Evolutionary conservation across 1,140 invertebrate species (phyloP).

Genomic region (Drosophila nikananu): DNA sequence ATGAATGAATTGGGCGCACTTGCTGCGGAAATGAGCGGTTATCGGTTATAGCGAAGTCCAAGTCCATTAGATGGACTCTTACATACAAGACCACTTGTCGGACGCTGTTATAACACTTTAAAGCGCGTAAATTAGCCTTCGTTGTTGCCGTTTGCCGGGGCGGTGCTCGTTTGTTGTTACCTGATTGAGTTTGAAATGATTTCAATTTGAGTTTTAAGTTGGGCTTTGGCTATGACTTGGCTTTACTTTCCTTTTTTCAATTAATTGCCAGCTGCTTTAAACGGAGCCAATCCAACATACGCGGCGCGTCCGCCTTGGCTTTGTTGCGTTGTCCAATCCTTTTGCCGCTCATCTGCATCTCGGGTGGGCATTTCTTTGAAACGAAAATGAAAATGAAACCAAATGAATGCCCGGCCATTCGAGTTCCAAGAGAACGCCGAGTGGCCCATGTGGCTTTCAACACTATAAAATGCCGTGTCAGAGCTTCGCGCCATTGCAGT

Average conservation of each 20-base stretch:
- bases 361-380: constrained; percentile 7
- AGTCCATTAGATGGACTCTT: constrained; percentile 49
- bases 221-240: not conserved
- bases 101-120: constrained; percentile 72
- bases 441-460: constrained; percentile 1
- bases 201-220: constrained; percentile 63
- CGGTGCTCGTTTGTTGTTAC: constrained; percentile 38
- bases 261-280: constrained; percentile 51
- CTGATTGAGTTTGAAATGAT: constrained; percentile 71
- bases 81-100: constrained; percentile 34
- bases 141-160: constrained; percentile 2
- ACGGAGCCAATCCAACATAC: constrained; percentile 34
- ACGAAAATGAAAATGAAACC: constrained; percentile 3
- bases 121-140: constrained; percentile 71
- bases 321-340: constrained; percentile 15
- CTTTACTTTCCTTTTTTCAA: constrained; percentile 59
- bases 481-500: constrained; percentile 51
- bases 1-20: constrained; percentile 27
- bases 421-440: constrained; percentile 7
- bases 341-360: constrained; percentile 55
- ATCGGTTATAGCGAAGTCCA: constrained; percentile 12
- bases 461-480: constrained; percentile 49
- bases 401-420: constrained; percentile 19
- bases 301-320: constrained; percentile 7
- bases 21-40: constrained; percentile 75